Evolutionary conservation across 2,113 vertebrate genomes (phyloP).

Genomic region (Ciconia stormi): DNA sequence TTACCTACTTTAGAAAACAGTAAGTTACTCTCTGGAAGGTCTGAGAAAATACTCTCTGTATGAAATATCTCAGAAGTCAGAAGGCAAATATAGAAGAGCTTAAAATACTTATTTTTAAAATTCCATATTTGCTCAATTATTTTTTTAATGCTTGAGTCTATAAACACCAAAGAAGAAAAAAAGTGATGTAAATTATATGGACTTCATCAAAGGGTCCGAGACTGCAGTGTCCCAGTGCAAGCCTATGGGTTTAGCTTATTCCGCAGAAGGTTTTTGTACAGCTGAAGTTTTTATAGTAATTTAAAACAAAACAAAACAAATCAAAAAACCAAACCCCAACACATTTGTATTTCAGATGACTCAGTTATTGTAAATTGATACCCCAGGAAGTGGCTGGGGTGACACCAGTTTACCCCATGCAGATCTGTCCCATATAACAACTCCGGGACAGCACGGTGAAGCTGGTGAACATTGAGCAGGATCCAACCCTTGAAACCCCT

Average conservation of each 20-base stretch:
- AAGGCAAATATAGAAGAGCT: background rate
- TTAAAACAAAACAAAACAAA: background rate
- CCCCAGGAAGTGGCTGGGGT: background rate
- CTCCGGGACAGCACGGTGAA: background rate
- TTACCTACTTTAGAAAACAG: background rate
- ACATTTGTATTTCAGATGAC: background rate
- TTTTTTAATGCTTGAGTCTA: background rate
- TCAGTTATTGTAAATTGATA: background rate
- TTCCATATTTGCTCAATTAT: background rate
- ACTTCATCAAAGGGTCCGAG: background rate
- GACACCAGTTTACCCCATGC: background rate
- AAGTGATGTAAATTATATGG: background rate
- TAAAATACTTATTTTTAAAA: background rate
- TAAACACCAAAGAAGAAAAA: background rate
- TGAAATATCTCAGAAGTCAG: background rate
- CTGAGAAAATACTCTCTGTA: background rate
- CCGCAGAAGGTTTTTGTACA: background rate
- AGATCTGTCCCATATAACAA: background rate
- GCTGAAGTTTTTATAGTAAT: background rate
- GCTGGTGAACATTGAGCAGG: background rate
- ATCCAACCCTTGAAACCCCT: background rate
- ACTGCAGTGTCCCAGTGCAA: background rate
- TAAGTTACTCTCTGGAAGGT: background rate
- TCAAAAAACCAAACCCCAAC: accelerated
- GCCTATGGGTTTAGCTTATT: background rate